Base-by-base conservation (phyloP, 1,140 invertebrate genomes). In the Brachionus plicatilis region DNA sequence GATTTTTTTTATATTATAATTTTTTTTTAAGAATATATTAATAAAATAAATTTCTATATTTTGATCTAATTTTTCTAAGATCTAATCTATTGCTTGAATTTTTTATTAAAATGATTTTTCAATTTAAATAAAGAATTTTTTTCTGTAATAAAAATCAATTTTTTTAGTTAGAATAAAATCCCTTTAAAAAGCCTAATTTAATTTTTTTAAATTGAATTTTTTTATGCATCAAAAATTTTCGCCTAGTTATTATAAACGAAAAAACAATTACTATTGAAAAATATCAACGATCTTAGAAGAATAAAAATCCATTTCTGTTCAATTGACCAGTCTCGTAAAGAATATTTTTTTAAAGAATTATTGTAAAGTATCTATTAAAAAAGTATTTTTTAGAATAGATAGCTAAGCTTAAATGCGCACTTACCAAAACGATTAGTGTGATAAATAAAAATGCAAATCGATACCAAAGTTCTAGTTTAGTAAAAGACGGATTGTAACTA, bases 391-490 rank as follows among this genome's bases (percentile, higher is more conserved):
- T 37, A 37, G 6, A 84, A 78, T 56, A 84, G 27, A 83, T 43
- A 50, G 20, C 50, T 80, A 50, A 27, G 68, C 85, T 29, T 45
- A 14, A 29, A 66, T 65, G 70, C 85, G 27, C 33, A 93, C 93
- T 94, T 92, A 98, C 96, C 85, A 95, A 94, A 5, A 95, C 92
- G 66, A 93, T 89, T 89, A 98, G 97, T 2, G 95, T 94, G 9
- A 93, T 91, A 3, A 96, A 88, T 33, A 97, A 91, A 89, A 97
- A 98, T 86, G 97, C 94, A 88, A 97, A 94, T 86, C 96, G 91
- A 88, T 98, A 96, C 95, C 95, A 97, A 84, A 98, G 96, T 91
- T 98, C 96, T 87, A 97, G 93, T 90, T 96, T 95, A 9, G 96
- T 98, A 88, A 97, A 98, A 0, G 93, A 93, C 72, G 95, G 94